phyloP scores from a whole-genome alignment of 2,888 invertebrate species.

The Nephrotoma flavescens region DNA sequence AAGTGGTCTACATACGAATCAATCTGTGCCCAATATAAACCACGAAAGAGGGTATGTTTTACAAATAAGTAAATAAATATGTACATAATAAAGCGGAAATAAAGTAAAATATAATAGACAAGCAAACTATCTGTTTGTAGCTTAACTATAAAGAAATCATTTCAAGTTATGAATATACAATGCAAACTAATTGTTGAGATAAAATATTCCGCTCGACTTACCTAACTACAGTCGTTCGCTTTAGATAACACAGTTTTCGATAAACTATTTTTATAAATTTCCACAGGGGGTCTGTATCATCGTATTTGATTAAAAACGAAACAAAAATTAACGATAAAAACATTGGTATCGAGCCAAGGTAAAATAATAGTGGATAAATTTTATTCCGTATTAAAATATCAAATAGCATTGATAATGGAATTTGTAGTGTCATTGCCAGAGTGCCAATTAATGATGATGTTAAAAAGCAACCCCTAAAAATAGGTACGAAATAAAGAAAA shows the following conservation, averaged over 20 bases:
- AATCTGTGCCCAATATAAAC: neutral
- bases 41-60: neutral
- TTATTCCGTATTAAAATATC: constrained; percentile 61
- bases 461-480: constrained; percentile 76
- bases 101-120: neutral
- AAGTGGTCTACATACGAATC: neutral
- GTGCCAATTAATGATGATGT: constrained; percentile 86
- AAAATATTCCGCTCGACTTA: constrained; percentile 11
- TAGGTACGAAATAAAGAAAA: neutral
- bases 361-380: constrained; percentile 52
- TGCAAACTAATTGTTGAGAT: neutral
- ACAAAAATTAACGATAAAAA: constrained; percentile 36
- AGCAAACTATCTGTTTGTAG: neutral
- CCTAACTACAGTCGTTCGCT: constrained; percentile 27
- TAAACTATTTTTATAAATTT: constrained; percentile 28
- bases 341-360: constrained; percentile 64
- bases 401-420: constrained; percentile 79
- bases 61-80: neutral
- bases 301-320: constrained; percentile 63
- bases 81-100: neutral
- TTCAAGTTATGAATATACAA: neutral
- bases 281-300: constrained; percentile 68
- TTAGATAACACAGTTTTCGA: constrained; percentile 26
- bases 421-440: constrained; percentile 67
- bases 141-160: neutral